A percentile compares a stretch with the other conserved stretches of the same genome.
Evolutionary conservation across 2,888 invertebrate genomes (phyloP).

Genomic region (Drosophila infuscata): DNA sequence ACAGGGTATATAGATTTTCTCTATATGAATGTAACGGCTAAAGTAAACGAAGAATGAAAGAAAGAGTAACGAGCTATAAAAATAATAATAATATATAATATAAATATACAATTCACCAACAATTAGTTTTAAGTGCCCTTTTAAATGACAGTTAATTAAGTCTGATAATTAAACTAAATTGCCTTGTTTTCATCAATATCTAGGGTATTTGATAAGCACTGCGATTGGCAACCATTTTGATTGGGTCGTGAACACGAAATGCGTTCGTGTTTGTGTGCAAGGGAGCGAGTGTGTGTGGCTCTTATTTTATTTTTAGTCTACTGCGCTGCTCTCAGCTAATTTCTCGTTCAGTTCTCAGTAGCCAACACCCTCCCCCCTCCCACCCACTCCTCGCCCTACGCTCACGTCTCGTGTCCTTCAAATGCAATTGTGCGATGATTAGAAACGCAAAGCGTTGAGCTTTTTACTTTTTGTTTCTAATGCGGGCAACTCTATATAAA

Average conservation of each 20-base stretch:
- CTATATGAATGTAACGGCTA: not conserved
- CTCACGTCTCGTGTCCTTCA: constrained; percentile 74
- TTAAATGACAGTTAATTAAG: not conserved
- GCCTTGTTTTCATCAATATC: not conserved
- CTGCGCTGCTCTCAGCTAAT: constrained; percentile 53
- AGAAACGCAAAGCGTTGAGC: constrained; percentile 73
- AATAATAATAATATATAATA: not conserved
- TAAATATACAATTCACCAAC: not conserved
- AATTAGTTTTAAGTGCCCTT: not conserved
- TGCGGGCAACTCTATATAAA: constrained; percentile 41
- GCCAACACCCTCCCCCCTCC: constrained; percentile 8
- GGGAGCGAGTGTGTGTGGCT: constrained; percentile 25
- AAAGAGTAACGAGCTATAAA: not conserved
- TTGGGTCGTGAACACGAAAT: constrained; percentile 41
- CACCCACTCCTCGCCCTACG: constrained; percentile 26
- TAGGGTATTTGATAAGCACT: constrained; percentile 20
- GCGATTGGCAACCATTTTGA: constrained; percentile 4
- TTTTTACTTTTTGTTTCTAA: constrained; percentile 78
- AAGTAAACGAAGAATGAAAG: not conserved
- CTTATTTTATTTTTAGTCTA: constrained; percentile 75
- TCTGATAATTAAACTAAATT: not conserved
- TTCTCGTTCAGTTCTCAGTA: constrained; percentile 17
- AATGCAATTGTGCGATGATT: constrained; percentile 81
- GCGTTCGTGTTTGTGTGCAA: constrained; percentile 40
- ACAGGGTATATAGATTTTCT: constrained; percentile 13